These are phyloP conservation scores for Gymnosoma rotundatum DNA, from an alignment of 2,888 invertebrate genomes.

Conservation along the genomic window DNA sequence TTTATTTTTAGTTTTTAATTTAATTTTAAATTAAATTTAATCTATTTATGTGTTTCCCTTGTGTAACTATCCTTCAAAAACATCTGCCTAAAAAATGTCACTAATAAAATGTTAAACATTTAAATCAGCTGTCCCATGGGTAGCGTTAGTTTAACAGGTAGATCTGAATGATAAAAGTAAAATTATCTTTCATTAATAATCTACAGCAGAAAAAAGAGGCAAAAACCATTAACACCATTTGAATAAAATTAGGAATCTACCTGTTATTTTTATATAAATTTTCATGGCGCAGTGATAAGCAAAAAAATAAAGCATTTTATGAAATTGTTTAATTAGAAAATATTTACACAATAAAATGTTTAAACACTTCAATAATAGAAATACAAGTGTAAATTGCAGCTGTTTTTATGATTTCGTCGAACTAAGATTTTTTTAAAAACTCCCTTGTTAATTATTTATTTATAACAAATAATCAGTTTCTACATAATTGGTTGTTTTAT, in stretches of 20 bases:
- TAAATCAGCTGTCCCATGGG: conserved; percentile 37
- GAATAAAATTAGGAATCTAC: conserved; percentile 1
- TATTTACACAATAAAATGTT: not conserved
- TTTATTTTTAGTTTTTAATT: not conserved
- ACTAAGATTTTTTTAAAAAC: not conserved
- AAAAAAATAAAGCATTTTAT: not conserved
- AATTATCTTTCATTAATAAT: conserved; percentile 15
- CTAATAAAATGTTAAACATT: not conserved
- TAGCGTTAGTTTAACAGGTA: conserved; percentile 15
- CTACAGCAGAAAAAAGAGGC: not conserved
- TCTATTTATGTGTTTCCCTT: no score
- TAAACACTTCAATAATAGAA: not conserved
- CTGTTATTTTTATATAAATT: conserved; percentile 11
- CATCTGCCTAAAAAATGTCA: conserved; percentile 43
- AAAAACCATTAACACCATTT: not conserved
- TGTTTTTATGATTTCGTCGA: not conserved
- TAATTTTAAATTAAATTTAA: not conserved
- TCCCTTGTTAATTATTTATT: not conserved
- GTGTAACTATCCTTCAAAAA: not conserved
- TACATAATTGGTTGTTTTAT: not conserved
- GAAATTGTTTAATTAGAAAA: conserved; percentile 15
- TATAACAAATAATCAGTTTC: not conserved
- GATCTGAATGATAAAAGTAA: conserved; percentile 46
- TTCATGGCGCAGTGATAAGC: not conserved
- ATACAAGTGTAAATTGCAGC: conserved; percentile 16